Percentiles rank a stretch among this genome's conserved stretches.
These are phyloP conservation scores for Podargus strigoides DNA, from an alignment of 2,797 vertebrate species.

Conservation along the genomic window DNA sequence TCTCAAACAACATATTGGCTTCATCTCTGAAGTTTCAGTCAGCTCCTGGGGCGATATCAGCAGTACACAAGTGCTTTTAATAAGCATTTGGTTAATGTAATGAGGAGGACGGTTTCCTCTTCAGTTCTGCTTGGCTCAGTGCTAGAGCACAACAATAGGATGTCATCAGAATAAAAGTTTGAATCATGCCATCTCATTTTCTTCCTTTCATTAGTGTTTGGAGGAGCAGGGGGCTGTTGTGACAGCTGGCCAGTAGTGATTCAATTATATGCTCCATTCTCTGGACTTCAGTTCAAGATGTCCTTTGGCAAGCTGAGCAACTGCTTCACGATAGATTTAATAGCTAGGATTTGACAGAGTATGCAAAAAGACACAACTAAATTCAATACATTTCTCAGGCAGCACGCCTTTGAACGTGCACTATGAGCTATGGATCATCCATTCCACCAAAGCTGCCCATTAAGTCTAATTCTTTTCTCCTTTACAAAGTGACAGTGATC, in stretches of 20 bases:
- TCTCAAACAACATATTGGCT: neutral
- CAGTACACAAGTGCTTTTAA: constrained; percentile 19
- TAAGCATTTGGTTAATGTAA: neutral
- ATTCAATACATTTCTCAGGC: neutral
- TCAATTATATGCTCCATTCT: constrained; percentile 35
- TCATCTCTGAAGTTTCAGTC: constrained; percentile 15
- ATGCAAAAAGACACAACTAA: neutral
- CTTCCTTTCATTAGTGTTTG: constrained; percentile 25
- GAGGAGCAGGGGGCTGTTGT: neutral
- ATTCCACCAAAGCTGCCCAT: neutral
- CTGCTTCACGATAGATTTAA: neutral
- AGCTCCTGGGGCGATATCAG: neutral
- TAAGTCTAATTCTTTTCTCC: neutral
- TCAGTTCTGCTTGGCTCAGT: neutral
- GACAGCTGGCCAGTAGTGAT: constrained; percentile 43
- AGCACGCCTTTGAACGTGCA: neutral
- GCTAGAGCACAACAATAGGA: neutral
- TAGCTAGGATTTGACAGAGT: neutral
- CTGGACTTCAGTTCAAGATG: constrained; percentile 13
- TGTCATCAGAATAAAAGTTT: neutral
- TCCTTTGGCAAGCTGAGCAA: constrained; percentile 34
- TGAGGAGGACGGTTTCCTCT: constrained; percentile 10
- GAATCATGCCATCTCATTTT: neutral
- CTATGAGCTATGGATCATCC: neutral
- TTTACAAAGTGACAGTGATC: neutral